Conservation (phyloP, 1,140 invertebrate genomes). For the Bombus waltoni region DNA sequence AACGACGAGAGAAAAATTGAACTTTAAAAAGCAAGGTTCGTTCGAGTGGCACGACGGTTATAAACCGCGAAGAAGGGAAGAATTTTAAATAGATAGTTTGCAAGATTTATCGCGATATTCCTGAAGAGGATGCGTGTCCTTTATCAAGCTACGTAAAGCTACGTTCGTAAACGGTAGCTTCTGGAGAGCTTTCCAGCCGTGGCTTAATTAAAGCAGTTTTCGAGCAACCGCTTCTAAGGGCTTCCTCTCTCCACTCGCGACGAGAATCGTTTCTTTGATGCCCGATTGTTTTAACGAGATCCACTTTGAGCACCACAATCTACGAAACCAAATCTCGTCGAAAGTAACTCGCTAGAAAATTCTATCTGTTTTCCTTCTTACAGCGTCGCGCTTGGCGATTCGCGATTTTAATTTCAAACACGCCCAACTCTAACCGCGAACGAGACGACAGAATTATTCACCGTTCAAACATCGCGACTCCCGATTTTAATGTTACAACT, state of each 20-base stretch:
- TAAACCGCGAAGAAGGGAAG: no score
- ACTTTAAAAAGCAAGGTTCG: no score
- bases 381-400: background rate
- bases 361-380: background rate
- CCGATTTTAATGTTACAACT: background rate
- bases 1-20: background rate
- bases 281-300: slow-evolving; percentile 31
- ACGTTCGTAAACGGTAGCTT: background rate
- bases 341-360: background rate
- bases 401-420: background rate
- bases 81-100: background rate
- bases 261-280: slow-evolving; percentile 38
- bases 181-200: background rate
- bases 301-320: background rate
- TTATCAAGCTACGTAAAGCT: background rate
- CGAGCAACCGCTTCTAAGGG: background rate
- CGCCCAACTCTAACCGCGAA: background rate
- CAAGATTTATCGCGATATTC: background rate
- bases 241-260: background rate
- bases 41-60: no score
- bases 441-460: background rate
- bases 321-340: background rate
- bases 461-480: background rate
- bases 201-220: slow-evolving; percentile 43
- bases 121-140: background rate